phyloP scores from a whole-genome alignment of 2,113 vertebrate genomes.

The Vicugna pacos region DNA sequence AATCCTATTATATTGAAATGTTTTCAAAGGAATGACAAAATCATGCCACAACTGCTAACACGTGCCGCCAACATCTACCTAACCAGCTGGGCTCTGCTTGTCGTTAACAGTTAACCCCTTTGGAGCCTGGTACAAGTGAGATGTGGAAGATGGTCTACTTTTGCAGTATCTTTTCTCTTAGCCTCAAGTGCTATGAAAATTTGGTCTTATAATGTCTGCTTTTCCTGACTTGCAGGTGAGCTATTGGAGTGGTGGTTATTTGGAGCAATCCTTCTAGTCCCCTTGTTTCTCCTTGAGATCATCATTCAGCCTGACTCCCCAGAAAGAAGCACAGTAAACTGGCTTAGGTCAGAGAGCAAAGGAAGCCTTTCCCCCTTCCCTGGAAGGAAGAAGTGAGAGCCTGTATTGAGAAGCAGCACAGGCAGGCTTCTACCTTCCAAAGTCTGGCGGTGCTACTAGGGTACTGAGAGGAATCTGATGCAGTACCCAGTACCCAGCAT shows the following conservation, averaged over 20 bases:
- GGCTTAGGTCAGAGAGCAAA: not conserved
- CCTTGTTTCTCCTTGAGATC: not conserved
- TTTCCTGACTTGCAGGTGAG: not conserved
- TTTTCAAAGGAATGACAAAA: constrained; percentile 71
- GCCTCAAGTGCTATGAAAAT: not conserved
- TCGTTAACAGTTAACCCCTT: not conserved
- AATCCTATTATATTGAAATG: constrained; percentile 69
- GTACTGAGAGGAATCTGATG: not conserved
- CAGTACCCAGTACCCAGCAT: not conserved
- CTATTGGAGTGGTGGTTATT: not conserved
- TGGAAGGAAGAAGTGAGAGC: not conserved
- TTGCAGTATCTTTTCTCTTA: not conserved
- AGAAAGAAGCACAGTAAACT: not conserved
- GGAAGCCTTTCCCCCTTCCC: not conserved
- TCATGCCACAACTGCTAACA: not conserved
- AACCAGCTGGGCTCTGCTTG: not conserved
- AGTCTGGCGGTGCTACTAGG: not conserved
- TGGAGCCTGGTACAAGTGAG: not conserved
- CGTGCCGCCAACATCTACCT: not conserved
- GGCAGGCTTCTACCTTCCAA: not conserved
- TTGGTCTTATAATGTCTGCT: not conserved
- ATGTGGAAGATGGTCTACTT: not conserved
- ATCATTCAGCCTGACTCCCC: not conserved
- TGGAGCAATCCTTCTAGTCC: not conserved
- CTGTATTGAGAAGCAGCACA: not conserved